phyloP scores from a whole-genome alignment of 2,113 vertebrate species.

The Cyanoramphus novaezelandiae region DNA sequence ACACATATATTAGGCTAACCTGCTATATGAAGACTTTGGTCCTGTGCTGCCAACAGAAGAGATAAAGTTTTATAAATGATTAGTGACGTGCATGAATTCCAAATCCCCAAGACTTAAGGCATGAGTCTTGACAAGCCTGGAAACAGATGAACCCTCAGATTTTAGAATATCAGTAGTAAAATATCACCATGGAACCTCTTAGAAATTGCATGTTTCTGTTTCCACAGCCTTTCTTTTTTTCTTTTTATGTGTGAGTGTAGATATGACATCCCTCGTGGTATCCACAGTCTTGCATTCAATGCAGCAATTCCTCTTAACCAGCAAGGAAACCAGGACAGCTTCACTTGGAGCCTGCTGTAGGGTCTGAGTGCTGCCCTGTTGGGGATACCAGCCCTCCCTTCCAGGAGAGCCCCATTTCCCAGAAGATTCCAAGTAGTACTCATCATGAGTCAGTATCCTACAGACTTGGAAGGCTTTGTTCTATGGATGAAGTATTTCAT shows the following conservation, averaged over 20 bases:
- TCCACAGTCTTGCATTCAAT: neutral
- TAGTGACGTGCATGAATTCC: neutral
- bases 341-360: neutral
- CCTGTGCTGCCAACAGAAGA: neutral
- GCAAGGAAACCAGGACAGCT: neutral
- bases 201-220: neutral
- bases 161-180: neutral
- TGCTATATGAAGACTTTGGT: neutral
- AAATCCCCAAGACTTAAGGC: neutral
- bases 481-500: neutral
- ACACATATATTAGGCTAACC: neutral
- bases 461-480: neutral
- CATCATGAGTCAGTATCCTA: neutral
- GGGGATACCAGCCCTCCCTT: neutral
- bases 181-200: neutral
- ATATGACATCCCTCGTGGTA: neutral
- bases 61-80: neutral
- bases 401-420: neutral
- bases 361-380: neutral
- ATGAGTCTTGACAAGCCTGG: neutral
- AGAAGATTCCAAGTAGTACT: neutral
- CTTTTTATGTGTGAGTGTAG: neutral
- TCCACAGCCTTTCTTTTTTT: no score
- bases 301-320: neutral
- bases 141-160: neutral